phyloP scores from a whole-genome alignment of 2,797 vertebrate species.

The Peromyscus aztecus region DNA sequence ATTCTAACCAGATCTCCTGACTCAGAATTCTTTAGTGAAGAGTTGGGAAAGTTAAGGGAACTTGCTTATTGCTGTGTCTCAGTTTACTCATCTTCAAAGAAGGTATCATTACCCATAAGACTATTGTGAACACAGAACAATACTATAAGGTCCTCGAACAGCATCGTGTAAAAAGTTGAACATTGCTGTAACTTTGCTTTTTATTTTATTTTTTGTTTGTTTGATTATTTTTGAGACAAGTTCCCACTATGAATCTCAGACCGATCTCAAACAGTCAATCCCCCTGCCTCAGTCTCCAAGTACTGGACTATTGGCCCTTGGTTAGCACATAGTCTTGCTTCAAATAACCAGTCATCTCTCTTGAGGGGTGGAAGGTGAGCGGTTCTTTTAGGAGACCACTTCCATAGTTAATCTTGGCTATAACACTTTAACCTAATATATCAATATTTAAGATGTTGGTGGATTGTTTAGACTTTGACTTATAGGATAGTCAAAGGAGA shows the following conservation, averaged over 20 bases:
- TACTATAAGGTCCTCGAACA: background rate
- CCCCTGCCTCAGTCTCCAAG: background rate
- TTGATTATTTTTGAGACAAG: background rate
- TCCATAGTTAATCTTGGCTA: conserved; percentile 7
- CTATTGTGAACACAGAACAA: conserved; percentile 23
- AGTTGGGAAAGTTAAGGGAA: background rate
- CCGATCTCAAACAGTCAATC: background rate
- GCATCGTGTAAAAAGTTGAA: background rate
- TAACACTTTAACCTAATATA: background rate
- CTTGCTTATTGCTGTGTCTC: background rate
- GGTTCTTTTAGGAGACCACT: background rate
- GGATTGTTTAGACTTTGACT: background rate
- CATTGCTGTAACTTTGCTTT: background rate
- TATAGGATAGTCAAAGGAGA: background rate
- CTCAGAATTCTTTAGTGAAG: conserved; percentile 12
- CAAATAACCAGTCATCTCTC: conserved; percentile 34
- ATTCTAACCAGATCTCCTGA: background rate
- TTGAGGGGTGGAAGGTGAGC: background rate
- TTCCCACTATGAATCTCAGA: background rate
- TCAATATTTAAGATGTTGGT: conserved; percentile 31
- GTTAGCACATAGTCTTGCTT: conserved; percentile 20
- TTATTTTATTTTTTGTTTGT: background rate
- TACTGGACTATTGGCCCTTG: background rate
- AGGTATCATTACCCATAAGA: background rate
- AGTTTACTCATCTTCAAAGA: conserved; percentile 23